These are phyloP conservation scores for Montipora efflorescens DNA, from an alignment of 64 coral and sea anemone genomes.

Conservation along the genomic window DNA sequence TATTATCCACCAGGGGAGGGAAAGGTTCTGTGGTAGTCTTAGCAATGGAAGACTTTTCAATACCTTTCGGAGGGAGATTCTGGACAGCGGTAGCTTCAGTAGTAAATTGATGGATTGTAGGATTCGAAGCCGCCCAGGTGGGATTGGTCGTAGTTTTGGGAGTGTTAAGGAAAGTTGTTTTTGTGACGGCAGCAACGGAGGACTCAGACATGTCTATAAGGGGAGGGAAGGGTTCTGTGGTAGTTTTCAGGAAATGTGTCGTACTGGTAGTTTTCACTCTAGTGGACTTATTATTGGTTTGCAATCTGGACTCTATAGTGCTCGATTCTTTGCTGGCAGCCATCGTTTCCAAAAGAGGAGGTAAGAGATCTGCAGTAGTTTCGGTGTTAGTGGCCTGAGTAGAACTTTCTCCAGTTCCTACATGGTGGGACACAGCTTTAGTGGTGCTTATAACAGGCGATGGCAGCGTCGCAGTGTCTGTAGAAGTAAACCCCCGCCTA, in stretches of 20 bases:
- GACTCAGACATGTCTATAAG: not conserved
- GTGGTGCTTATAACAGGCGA: not conserved
- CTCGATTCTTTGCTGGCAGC: not conserved
- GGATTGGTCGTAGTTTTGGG: not conserved
- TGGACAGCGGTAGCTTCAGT: no score
- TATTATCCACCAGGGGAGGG: not conserved
- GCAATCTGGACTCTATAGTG: not conserved
- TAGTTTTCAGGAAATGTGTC: not conserved
- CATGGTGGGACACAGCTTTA: not conserved
- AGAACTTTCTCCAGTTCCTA: not conserved
- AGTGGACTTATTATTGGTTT: not conserved
- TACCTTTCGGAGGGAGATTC: not conserved
- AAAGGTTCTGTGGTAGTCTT: not conserved
- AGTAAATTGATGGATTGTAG: no score
- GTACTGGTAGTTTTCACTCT: not conserved
- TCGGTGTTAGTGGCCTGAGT: not conserved
- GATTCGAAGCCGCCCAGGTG: no score
- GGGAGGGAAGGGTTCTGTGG: not conserved
- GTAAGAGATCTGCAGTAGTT: not conserved
- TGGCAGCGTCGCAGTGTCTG: not conserved
- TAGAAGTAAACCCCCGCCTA: not conserved
- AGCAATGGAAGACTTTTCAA: not conserved
- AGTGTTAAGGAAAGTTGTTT: not conserved
- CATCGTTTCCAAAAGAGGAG: slow-evolving; percentile 1
- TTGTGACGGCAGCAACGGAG: not conserved